Conservation (phyloP, 1,140 invertebrate genomes). For the Hermatobates lingyangjiaoensis region DNA sequence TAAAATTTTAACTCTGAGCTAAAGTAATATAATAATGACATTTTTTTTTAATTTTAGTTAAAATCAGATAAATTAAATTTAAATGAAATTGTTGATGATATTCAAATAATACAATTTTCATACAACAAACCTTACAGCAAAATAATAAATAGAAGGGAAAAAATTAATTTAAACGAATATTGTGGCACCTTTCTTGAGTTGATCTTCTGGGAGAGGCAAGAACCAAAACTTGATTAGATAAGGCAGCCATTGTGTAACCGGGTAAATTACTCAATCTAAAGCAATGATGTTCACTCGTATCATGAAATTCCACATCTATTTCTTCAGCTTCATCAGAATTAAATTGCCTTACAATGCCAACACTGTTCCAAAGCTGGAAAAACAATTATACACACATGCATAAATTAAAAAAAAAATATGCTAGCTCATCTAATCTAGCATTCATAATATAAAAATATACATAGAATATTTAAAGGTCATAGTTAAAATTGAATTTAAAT, state of each 20-base stretch:
- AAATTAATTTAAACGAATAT: too few relatives aligned
- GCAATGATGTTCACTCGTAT: slow-evolving; percentile 70
- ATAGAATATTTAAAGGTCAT: neutral
- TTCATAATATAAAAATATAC: neutral
- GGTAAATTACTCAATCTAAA: slow-evolving; percentile 72
- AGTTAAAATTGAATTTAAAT: slow-evolving; percentile 4
- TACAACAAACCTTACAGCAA: too few relatives aligned
- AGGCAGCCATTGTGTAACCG: slow-evolving; percentile 59
- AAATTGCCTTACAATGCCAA: slow-evolving; percentile 61
- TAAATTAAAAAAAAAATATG: too few relatives aligned
- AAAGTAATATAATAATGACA: too few relatives aligned
- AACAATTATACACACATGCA: too few relatives aligned
- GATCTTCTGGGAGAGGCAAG: slow-evolving; percentile 47
- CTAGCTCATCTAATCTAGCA: neutral
- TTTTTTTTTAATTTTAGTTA: too few relatives aligned
- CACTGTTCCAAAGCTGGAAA: slow-evolving; percentile 59
- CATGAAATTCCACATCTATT: slow-evolving; percentile 91
- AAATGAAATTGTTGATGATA: slow-evolving; percentile 6
- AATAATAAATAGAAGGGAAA: too few relatives aligned
- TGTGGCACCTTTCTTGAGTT: slow-evolving; percentile 33
- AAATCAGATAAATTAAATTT: too few relatives aligned
- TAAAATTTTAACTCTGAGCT: too few relatives aligned
- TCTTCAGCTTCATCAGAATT: slow-evolving; percentile 47
- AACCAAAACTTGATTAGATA: slow-evolving; percentile 57
- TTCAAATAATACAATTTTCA: slow-evolving; percentile 1